Base-by-base conservation (phyloP, 1,140 invertebrate genomes). In the Tetramorium simillimum region DNA sequence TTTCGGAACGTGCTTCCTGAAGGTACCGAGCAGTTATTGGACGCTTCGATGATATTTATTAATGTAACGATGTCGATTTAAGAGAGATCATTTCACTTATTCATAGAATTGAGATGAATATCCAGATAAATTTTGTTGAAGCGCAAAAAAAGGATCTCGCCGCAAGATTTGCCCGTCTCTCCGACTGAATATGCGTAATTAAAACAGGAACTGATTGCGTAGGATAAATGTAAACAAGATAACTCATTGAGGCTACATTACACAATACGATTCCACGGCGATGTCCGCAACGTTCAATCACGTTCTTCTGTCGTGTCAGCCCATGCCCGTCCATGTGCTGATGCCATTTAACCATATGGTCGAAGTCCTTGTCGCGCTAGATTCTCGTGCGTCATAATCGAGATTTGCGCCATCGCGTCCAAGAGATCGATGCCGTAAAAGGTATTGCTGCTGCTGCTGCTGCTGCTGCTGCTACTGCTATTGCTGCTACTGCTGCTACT, bases 351-450 rank as follows among this genome's bases (percentile, higher is more conserved):
- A 86, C 98, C 97, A 99, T 98, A 53, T 97, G 96, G 0, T 98
- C 98, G 92, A 98, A 99, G 85, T 97, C 96, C 0, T 97, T 96
- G 92, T 99, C 98, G 1, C 98, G 1, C 96, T 96, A 0, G 97
- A 97, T 86, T 98, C 95, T 43, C 96, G 96, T 73, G 99, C 97
- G 87, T 97, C 97, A 93, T 99, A 99, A 92, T 99, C 98, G 92
- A 96, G 40, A 97, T 97, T 98, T 98, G 93, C 60, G 21, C 43
- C 43, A 86, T 94, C 97, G 97, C 97, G 78, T 99, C 96, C 2
- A 99, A 96, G 1, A 99, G 95, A 94, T 99, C 98, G 70, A 99
- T 97, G 93, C 98, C 98, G 92, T 97, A 96, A 92, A 97, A 99
- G 49, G 96, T 96, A 88, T 96, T 96, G 0, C 96, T 96, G 3